These are phyloP conservation scores for Metalampra italica DNA, from an alignment of 2,888 invertebrate genomes.

Conservation along the genomic window DNA sequence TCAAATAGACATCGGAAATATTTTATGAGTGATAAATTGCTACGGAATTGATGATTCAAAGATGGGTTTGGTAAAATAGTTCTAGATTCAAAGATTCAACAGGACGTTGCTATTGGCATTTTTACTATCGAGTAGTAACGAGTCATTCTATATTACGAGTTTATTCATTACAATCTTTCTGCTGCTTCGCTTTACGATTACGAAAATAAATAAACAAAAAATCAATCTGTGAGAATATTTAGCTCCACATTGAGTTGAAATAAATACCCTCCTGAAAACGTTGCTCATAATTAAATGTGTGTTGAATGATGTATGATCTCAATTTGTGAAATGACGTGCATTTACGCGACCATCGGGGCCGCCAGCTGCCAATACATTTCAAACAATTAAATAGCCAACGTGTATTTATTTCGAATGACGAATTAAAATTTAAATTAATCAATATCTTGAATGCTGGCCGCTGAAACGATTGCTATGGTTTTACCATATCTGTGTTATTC, in stretches of 20 bases:
- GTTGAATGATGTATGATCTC: conserved; percentile 56
- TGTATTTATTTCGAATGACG: conserved; percentile 39
- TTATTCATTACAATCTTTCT: no score
- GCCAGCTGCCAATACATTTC: conserved; percentile 40
- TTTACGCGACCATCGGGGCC: conserved; percentile 44
- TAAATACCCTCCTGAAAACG: conserved; percentile 22
- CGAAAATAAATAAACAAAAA: no score
- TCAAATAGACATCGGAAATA: conserved; percentile 59
- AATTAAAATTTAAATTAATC: conserved; percentile 36
- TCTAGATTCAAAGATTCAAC: neutral
- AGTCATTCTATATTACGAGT: no score
- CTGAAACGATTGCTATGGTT: conserved; percentile 6
- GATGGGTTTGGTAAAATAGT: conserved; percentile 24
- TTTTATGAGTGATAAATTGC: conserved; percentile 64
- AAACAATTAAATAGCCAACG: conserved; percentile 46
- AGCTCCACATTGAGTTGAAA: conserved; percentile 25
- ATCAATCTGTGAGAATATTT: conserved; percentile 1
- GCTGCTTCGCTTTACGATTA: no score
- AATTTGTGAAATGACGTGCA: conserved; percentile 54
- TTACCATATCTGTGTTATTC: conserved; percentile 6
- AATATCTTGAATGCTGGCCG: conserved; percentile 20
- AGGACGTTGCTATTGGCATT: no score
- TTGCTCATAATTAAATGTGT: conserved; percentile 14
- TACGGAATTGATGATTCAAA: conserved; percentile 34
- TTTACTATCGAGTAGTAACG: no score